A percentile compares a stretch with the other conserved stretches of the same genome.
Conservation (phyloP, 2,797 vertebrate species). For the Cyprinella venusta region DNA sequence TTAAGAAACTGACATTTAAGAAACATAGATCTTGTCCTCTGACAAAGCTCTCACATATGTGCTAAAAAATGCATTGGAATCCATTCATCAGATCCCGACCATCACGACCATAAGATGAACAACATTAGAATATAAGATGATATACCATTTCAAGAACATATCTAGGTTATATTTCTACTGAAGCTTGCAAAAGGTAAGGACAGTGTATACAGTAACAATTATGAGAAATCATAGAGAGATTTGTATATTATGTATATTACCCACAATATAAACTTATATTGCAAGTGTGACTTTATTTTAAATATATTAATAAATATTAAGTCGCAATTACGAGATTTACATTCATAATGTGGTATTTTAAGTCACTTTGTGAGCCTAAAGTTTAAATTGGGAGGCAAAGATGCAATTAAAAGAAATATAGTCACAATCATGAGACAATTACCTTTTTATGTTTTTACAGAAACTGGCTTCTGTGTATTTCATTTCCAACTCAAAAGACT, state of each 20-base stretch:
- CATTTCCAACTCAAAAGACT: not conserved
- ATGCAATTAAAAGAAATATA: no score
- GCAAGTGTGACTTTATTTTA: no score
- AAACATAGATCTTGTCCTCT: conserved; percentile 44
- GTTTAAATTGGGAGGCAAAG: no score
- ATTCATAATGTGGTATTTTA: no score
- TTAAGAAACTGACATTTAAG: conserved; percentile 31
- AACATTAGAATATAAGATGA: not conserved
- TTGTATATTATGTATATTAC: not conserved
- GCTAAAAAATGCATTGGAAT: conserved; percentile 16
- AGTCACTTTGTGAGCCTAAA: no score
- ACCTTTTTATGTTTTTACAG: not conserved
- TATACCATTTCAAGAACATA: not conserved
- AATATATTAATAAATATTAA: no score
- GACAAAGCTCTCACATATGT: conserved; percentile 17
- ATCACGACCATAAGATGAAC: not conserved
- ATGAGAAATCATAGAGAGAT: not conserved
- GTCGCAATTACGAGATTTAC: not conserved
- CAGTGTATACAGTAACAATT: not conserved
- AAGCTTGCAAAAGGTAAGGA: not conserved
- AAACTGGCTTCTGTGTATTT: not conserved
- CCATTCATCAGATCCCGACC: not conserved
- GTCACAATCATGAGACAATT: no score
- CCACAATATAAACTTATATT: no score
- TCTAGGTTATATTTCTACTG: not conserved